Base-by-base conservation (phyloP, 1,140 invertebrate genomes). In the Galendromus occidentalis region DNA sequence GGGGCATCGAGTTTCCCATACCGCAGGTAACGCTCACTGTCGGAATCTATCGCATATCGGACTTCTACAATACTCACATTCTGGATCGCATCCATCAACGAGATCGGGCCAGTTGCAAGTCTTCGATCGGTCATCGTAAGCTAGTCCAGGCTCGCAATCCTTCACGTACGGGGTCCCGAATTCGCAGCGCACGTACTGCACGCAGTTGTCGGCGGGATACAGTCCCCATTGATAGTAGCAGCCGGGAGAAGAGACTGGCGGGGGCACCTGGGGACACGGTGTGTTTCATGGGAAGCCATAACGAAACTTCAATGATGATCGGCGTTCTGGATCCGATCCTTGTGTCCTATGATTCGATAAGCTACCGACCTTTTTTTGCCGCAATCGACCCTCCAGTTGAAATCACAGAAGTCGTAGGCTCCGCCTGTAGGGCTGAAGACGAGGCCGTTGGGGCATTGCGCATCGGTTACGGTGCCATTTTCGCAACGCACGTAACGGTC, bases 21-120 rank as follows among this genome's bases (percentile, higher is more conserved):
- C 42, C 18, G 42, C 18, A 44, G 1, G 17, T 1, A 20, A 33
- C n/a, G 6, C 12, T n/a, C 17, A 17, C 14, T 1, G 33, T 20
- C 25, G 1, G 29, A 64, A 12, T 29, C 18, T 4, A 18, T 7
- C 17, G 2, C 4, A 65, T 39, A 5, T 44, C 4, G 17, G 25
- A 5, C 5, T 65, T 39, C 25, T 39, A 42, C 41, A n/a, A n/a
- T n/a, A 66, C 55, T 73, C 73, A 86, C 86, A 83, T 81, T 91
- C 88, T 63, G 88, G 86, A 73, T 89, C 87, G 76, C 89, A 93
- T 9, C 72, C 71, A 44, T 87, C 75, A 0, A 92, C 79, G 59
- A 88, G 82, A 79, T 94, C 90, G 9, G 90, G 88, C 89, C 89
- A 94, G 73, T 92, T 90, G 80, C 90, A 94, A 25, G 82, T 82